Evolutionary conservation across 2,888 invertebrate genomes (phyloP).

Genomic region (Fabriciana adippe): DNA sequence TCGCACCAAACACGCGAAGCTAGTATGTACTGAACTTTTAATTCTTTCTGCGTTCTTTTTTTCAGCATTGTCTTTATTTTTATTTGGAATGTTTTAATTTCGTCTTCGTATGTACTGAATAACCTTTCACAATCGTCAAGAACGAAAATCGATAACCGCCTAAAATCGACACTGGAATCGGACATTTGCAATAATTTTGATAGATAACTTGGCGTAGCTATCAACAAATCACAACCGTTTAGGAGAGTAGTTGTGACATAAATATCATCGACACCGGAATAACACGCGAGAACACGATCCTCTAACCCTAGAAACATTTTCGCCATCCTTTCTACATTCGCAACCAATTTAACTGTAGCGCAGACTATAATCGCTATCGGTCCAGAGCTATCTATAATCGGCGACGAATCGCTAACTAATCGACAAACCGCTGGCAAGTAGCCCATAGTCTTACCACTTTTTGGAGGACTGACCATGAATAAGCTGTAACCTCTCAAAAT

Average conservation of each 20-base stretch:
- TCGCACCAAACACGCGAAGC: conserved; percentile 85
- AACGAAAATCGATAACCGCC: conserved; percentile 84
- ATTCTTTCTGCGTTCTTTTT: conserved; percentile 63
- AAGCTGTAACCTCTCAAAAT: conserved; percentile 85
- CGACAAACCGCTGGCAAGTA: conserved; percentile 86
- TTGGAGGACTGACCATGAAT: conserved; percentile 82
- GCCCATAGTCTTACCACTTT: conserved; percentile 87
- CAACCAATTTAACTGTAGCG: conserved; percentile 81
- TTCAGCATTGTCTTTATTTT: conserved; percentile 72
- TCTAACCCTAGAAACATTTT: conserved; percentile 64
- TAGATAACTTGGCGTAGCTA: conserved; percentile 85
- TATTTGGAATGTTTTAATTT: conserved; percentile 67
- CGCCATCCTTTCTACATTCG: conserved; percentile 66
- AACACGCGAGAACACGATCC: conserved; percentile 63
- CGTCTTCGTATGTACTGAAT: conserved; percentile 75
- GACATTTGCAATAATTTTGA: conserved; percentile 67
- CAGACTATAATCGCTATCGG: conserved; percentile 86
- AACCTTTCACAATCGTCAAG: conserved; percentile 87
- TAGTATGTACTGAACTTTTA: conserved; percentile 82
- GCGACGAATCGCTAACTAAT: conserved; percentile 72
- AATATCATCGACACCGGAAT: conserved; percentile 67
- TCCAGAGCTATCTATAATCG: conserved; percentile 69
- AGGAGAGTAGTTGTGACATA: conserved; percentile 71
- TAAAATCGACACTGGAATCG: conserved; percentile 79
- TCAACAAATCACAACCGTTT: conserved; percentile 87